phyloP scores from a whole-genome alignment of 2,888 invertebrate genomes.

The Tiliacea citrago region DNA sequence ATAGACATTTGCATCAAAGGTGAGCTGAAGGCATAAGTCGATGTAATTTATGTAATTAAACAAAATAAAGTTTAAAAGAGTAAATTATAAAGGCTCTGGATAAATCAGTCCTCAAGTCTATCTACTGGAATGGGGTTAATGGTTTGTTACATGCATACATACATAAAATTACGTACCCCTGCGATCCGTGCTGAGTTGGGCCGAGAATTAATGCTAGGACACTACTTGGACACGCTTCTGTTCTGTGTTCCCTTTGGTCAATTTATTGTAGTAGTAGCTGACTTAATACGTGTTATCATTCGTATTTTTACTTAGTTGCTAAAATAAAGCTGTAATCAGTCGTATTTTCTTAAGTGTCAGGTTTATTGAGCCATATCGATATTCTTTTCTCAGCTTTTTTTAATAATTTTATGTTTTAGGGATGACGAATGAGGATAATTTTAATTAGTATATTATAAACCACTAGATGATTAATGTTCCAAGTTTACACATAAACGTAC shows the following conservation, averaged over 20 bases:
- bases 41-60: background rate
- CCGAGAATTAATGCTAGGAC: constrained; percentile 32
- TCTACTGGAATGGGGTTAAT: constrained; percentile 56
- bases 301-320: background rate
- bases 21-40: background rate
- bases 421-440: too few species aligned
- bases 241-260: constrained; percentile 5
- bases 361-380: background rate
- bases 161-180: constrained; percentile 49
- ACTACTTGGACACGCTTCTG: constrained; percentile 11
- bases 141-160: constrained; percentile 57
- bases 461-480: too few species aligned
- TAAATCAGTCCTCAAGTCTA: constrained; percentile 45
- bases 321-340: background rate
- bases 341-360: background rate
- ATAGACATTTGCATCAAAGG: background rate
- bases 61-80: background rate
- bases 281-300: background rate
- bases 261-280: background rate
- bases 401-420: too few species aligned
- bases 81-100: constrained; percentile 4
- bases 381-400: background rate
- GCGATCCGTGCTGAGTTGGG: constrained; percentile 26
- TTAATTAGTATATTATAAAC: too few species aligned
- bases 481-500: too few species aligned